Evolutionary conservation across 2,888 invertebrate genomes (phyloP), one percentile per base, ranked within the genome.

Genomic region (Drosophila barbarae): DNA sequence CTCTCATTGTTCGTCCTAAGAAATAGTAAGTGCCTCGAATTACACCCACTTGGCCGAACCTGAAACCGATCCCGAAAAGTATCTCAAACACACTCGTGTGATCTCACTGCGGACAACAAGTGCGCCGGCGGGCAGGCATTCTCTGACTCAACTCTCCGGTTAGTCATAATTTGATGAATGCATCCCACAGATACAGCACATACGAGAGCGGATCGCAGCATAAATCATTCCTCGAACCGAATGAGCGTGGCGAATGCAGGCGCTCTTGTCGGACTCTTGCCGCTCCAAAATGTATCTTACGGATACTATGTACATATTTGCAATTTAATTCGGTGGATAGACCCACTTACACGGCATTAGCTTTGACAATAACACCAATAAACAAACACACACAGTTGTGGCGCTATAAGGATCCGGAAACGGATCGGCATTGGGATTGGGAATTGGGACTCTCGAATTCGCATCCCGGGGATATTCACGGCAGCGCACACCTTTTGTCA

Each of bases 311-410:
- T 30, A 28, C 42, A 42, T 28, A 28, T 42, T 18, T 44, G 44
- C 28, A 7, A 44, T 44, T 44, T 44, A 44, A 47, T 47, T 47
- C 46, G 46, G 46, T 47, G 50, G n/a, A 46, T 34, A 15, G 15
- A 42, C n/a, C 42, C 76, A 76, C 76, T 79, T 76, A 69, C 60
- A 71, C 55, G 70, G 71, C 66, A 70, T 70, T 76, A 64, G 51
- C 38, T 51, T 32, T 35, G 46, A 76, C 66, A 72, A 63, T 63
- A 28, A 50, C 56, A 53, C 30, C 60, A 41, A 49, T 49, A 72
- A 69, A 71, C 39, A 75, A 61, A 60, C 50, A 60, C 26, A 41
- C 41, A 59, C 41, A 57, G 57, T 53, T 51, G 42, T 64, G 65
- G 61, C 46, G 46, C 36, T 8, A 34, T 39, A 5, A 32, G 55